Evolutionary conservation across 2,888 invertebrate species (phyloP).

Genomic region (Morinoia aosen): DNA sequence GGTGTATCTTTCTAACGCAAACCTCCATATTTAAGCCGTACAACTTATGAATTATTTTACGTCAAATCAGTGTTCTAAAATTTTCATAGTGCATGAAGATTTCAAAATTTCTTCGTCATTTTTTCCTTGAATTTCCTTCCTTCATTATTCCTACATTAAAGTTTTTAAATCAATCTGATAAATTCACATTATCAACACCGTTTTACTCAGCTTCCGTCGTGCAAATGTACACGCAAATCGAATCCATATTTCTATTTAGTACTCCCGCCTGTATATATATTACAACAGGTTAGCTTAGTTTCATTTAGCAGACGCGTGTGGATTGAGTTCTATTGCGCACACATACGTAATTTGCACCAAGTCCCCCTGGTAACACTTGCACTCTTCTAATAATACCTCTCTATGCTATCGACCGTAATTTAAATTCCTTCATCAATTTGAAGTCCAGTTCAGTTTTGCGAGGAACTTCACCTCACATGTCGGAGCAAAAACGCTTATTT

Average conservation of each 20-base stretch:
- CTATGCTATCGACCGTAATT: not conserved
- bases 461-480: not conserved
- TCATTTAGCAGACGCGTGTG: not conserved
- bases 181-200: no score
- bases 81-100: no score
- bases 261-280: not conserved
- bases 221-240: no score
- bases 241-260: not conserved
- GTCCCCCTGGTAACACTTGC: not conserved
- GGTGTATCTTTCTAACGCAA: no score
- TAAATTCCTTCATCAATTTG: not conserved
- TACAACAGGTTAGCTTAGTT: not conserved
- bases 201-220: no score
- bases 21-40: no score
- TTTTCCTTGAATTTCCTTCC: no score
- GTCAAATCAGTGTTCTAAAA: no score
- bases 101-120: no score
- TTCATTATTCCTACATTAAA: no score
- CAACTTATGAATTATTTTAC: no score
- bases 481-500: constrained; percentile 30
- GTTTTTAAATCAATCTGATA: no score
- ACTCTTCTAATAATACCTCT: not conserved
- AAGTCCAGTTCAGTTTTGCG: not conserved
- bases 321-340: not conserved
- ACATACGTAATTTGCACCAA: not conserved